Percentiles rank a stretch among this genome's conserved stretches.
phyloP scores from a whole-genome alignment of 2,888 invertebrate species.

The Cotesia congregata region DNA sequence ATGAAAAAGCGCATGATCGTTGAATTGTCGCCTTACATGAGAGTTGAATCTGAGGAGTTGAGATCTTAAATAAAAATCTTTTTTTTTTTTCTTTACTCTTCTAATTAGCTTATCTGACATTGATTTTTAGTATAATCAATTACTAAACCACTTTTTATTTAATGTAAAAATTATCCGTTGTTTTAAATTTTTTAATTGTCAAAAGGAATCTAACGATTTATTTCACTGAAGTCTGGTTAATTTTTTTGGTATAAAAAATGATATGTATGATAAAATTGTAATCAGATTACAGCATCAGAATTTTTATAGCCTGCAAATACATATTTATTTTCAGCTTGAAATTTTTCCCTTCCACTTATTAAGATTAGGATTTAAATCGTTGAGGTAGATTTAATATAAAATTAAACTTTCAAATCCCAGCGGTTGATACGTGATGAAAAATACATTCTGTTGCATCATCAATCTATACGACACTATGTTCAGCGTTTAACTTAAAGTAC shows the following conservation, averaged over 20 bases:
- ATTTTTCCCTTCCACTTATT: neutral
- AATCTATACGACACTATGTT: neutral
- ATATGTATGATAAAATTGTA: neutral
- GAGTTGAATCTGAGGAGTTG: too few species aligned
- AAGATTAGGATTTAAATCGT: neutral
- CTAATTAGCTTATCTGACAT: too few species aligned
- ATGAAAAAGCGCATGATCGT: too few species aligned
- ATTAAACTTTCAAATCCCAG: neutral
- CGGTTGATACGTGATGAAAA: neutral
- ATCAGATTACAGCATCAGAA: neutral
- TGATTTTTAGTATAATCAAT: too few species aligned
- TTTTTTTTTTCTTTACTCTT: too few species aligned
- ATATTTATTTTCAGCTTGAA: neutral
- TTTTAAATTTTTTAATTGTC: too few species aligned
- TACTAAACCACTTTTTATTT: too few species aligned
- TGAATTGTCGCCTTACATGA: too few species aligned
- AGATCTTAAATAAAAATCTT: too few species aligned
- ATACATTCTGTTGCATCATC: neutral
- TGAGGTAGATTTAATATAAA: neutral
- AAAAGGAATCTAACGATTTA: too few species aligned
- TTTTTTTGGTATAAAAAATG: neutral
- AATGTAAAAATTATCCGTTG: neutral
- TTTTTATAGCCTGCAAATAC: neutral
- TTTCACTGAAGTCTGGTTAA: too few species aligned
- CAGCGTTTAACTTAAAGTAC: too few species aligned